Evolutionary conservation across 1,140 invertebrate genomes (phyloP).

Genomic region (Bombyx mori): ASM3026992v2 NC_085120.1:2622001-2622500

Average conservation of each 20-base stretch:
- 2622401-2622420: constrained; percentile 68
- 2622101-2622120: constrained; percentile 58
- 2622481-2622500: constrained; percentile 63
- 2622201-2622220: constrained; percentile 68
- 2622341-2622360: constrained; percentile 67
- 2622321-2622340: constrained; percentile 66
- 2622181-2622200: constrained; percentile 65
- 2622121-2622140: constrained; percentile 62
- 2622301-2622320: constrained; percentile 74
- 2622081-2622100: constrained; percentile 73
- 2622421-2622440: constrained; percentile 69
- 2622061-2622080: constrained; percentile 72
- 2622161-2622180: constrained; percentile 55
- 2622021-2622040: constrained; percentile 72
- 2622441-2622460: constrained; percentile 59
- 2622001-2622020: constrained; percentile 62
- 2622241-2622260: constrained; percentile 83
- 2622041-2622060: constrained; percentile 72
- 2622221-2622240: constrained; percentile 73
- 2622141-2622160: constrained; percentile 60
- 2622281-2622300: constrained; percentile 79
- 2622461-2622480: constrained; percentile 62
- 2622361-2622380: constrained; percentile 64
- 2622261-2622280: constrained; percentile 82
- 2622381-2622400: constrained; percentile 67